phyloP scores from a whole-genome alignment of 2,888 invertebrate species.

The Eupithecia centaureata region DNA sequence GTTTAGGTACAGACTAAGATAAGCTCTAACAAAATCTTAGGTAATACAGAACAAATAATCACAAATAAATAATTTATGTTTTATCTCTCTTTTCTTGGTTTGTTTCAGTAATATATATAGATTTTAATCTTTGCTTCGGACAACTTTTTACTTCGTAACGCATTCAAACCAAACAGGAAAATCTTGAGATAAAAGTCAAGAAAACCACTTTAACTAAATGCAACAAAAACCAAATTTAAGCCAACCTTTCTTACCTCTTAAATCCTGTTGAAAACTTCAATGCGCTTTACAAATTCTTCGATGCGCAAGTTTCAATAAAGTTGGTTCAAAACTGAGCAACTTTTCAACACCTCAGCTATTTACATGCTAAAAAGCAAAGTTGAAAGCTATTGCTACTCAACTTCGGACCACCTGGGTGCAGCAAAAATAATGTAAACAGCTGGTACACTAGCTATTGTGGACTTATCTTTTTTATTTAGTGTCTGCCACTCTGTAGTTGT shows the following conservation, averaged over 20 bases:
- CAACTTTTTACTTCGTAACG: too few species aligned
- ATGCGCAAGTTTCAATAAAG: slow-evolving; percentile 21
- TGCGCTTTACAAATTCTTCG: slow-evolving; percentile 14
- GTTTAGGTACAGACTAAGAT: slow-evolving; percentile 30
- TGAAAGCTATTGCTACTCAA: slow-evolving; percentile 22
- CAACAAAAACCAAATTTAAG: background rate
- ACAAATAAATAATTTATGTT: too few species aligned
- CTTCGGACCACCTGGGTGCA: slow-evolving; percentile 19
- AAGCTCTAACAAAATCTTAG: background rate
- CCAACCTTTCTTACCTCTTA: background rate
- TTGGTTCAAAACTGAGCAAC: slow-evolving; percentile 14
- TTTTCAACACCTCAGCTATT: slow-evolving; percentile 13
- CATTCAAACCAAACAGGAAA: too few species aligned
- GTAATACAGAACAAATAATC: background rate
- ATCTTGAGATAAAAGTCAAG: slow-evolving; percentile 1
- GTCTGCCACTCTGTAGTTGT: background rate
- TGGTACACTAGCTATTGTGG: slow-evolving; percentile 3
- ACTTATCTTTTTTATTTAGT: background rate
- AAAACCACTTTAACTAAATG: background rate
- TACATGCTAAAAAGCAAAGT: slow-evolving; percentile 24
- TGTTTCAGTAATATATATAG: too few species aligned
- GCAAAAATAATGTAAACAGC: background rate
- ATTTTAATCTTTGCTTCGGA: too few species aligned
- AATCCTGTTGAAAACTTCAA: slow-evolving; percentile 3
- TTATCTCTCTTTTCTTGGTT: too few species aligned